Evolutionary conservation across 2,888 invertebrate species (phyloP), one percentile per base, ranked within the genome.

Genomic region (Noctua janthe): DNA sequence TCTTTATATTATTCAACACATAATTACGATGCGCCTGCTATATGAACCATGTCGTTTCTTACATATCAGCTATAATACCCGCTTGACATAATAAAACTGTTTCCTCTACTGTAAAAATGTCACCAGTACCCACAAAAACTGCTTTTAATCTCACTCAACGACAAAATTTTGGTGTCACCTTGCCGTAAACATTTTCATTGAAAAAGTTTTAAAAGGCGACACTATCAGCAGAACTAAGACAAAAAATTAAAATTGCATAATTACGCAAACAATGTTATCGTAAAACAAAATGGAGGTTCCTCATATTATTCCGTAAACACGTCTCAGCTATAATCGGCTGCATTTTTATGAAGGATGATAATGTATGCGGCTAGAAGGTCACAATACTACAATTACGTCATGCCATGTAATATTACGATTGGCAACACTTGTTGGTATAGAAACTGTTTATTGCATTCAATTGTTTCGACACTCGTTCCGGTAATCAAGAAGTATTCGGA

Each of bases 261-360:
- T 83, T 83, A 87, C 70, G 77, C 71, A 84, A 88, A 91, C 90
- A 90, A 90, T 90, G 89, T 90, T 91, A 92, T 91, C 89, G 78
- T 78, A 76, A 86, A 82, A 87, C 85, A 86, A 88, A 88, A 87
- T 85, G 84, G 76, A 76, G 35, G 67, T 70, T 23, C 20, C 39
- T n/a, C 67, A 76, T 51, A 66, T 76, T 78, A 83, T 76, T 81
- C 78, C 77, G 82, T 66, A 69, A 79, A 81, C 75, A 74, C 49
- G 73, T 71, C 76, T 74, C 56, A 39, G 74, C 81, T 80, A 76
- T 76, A 83, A 82, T 84, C 80, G 74, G 77, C 79, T 83, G 84
- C 77, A 71, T 83, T 87, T 39, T 88, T 82, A 82, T 74, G 89
- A 82, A 84, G 71, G 78, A 84, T 85, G 75, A 81, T 82, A 84